These are phyloP conservation scores for Rhynchotus rufescens DNA, from an alignment of 2,797 vertebrate species.

Conservation along the genomic window DNA sequence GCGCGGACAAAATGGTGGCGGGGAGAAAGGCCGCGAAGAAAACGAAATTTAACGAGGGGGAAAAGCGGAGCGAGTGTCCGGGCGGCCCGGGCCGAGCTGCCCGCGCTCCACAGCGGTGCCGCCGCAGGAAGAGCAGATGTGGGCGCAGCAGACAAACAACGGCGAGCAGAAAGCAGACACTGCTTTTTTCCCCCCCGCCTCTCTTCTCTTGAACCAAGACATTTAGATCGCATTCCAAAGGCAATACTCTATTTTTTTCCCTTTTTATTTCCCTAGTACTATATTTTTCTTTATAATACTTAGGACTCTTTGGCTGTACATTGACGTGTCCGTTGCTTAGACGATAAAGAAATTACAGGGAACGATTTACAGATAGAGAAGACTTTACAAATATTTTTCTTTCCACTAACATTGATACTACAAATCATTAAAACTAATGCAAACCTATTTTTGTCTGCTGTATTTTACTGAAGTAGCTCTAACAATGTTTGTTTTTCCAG, in stretches of 20 bases:
- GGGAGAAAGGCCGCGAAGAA: neutral
- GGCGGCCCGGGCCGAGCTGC: neutral
- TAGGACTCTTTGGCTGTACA: neutral
- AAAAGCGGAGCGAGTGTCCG: rapidly evolving
- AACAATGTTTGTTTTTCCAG: conserved; percentile 54
- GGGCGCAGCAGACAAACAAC: conserved; percentile 55
- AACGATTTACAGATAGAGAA: neutral
- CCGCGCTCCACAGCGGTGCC: neutral
- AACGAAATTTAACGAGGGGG: neutral
- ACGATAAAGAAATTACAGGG: conserved; percentile 10
- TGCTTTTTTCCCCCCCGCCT: neutral
- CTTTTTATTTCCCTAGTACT: neutral
- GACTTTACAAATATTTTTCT: neutral
- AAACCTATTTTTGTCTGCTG: neutral
- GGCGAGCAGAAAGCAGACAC: conserved; percentile 48
- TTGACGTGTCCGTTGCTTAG: neutral
- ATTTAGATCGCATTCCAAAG: conserved; percentile 22
- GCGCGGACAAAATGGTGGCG: conserved; percentile 66
- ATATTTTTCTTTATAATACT: neutral
- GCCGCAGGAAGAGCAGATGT: conserved; percentile 51
- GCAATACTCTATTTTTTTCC: neutral
- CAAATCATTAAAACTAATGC: conserved; percentile 7
- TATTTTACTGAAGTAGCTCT: conserved; percentile 28
- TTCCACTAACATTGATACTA: neutral
- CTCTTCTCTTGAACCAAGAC: conserved; percentile 34